Conservation (phyloP, 2,113 vertebrate genomes). For the Osmerus mordax region DNA sequence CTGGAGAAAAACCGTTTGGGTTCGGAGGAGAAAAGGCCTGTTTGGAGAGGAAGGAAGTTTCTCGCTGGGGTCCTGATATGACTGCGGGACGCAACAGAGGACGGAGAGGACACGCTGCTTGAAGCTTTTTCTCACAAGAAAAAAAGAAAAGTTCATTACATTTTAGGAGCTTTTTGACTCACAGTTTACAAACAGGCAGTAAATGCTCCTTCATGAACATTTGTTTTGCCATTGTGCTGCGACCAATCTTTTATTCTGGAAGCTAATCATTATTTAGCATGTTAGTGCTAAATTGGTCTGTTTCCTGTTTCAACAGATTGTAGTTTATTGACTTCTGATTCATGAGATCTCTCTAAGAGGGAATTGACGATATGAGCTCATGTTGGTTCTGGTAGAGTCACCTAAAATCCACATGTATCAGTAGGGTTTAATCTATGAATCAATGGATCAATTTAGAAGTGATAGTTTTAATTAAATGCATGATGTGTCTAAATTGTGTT, state of each 20-base stretch:
- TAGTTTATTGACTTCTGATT: no score
- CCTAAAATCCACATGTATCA: no score
- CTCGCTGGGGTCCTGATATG: conserved; percentile 51
- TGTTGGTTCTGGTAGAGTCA: no score
- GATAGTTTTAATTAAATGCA: neutral
- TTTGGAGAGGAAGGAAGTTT: conserved; percentile 63
- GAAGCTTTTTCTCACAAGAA: conserved; percentile 74
- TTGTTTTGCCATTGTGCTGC: neutral
- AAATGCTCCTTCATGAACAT: neutral
- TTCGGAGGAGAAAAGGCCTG: conserved; percentile 40
- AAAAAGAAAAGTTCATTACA: conserved; percentile 61
- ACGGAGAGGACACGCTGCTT: conserved; percentile 62
- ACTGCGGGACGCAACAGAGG: conserved; percentile 56
- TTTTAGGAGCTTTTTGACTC: neutral
- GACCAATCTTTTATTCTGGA: neutral
- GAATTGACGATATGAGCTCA: no score
- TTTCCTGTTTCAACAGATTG: neutral
- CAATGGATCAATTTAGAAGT: neutral
- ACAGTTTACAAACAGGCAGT: neutral
- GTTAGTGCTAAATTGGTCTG: neutral
- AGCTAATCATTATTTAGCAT: conserved; percentile 1
- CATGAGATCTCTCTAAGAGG: no score
- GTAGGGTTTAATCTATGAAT: no score
- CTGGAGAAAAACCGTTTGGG: conserved; percentile 53
- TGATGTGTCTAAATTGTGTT: neutral